A percentile compares a stretch with the other conserved stretches of the same genome.
Evolutionary conservation across 2,113 vertebrate genomes (phyloP).

Genomic region (Cyprinodon brontotheroides): DNA sequence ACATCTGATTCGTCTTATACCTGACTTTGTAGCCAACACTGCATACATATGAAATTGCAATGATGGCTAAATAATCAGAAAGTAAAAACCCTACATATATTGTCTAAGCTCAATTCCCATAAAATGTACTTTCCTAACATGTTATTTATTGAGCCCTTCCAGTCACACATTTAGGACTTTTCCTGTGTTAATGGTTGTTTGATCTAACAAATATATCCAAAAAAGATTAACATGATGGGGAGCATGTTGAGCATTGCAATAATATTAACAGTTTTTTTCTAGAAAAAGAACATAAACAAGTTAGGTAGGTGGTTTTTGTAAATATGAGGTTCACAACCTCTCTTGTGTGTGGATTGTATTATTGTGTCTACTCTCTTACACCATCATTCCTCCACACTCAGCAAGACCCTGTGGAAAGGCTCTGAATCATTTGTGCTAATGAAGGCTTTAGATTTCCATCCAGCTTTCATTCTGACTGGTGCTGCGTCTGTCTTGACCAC

Average conservation of each 20-base stretch:
- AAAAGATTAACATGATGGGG: slow-evolving; percentile 32
- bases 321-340: slow-evolving; percentile 46
- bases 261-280: slow-evolving; percentile 21
- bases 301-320: slow-evolving; percentile 18
- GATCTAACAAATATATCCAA: slow-evolving; percentile 20
- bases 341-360: slow-evolving; percentile 26
- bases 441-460: slow-evolving; percentile 61
- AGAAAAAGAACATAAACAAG: slow-evolving; percentile 23
- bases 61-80: not conserved
- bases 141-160: slow-evolving; percentile 3
- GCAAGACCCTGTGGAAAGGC: slow-evolving; percentile 43
- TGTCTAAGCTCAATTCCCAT: slow-evolving; percentile 21
- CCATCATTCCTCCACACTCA: not conserved
- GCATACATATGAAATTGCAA: not conserved
- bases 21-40: not conserved
- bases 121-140: slow-evolving; percentile 9
- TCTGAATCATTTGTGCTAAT: slow-evolving; percentile 72
- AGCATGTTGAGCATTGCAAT: slow-evolving; percentile 14
- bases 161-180: not conserved
- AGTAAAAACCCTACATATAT: slow-evolving; percentile 28
- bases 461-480: slow-evolving; percentile 55
- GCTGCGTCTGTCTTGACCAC: slow-evolving; percentile 67
- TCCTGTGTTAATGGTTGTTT: slow-evolving; percentile 18
- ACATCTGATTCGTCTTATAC: not conserved
- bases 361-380: slow-evolving; percentile 4